These are phyloP conservation scores for Bambusicola thoracicus DNA, from an alignment of 2,113 vertebrate species.

Conservation along the genomic window DNA sequence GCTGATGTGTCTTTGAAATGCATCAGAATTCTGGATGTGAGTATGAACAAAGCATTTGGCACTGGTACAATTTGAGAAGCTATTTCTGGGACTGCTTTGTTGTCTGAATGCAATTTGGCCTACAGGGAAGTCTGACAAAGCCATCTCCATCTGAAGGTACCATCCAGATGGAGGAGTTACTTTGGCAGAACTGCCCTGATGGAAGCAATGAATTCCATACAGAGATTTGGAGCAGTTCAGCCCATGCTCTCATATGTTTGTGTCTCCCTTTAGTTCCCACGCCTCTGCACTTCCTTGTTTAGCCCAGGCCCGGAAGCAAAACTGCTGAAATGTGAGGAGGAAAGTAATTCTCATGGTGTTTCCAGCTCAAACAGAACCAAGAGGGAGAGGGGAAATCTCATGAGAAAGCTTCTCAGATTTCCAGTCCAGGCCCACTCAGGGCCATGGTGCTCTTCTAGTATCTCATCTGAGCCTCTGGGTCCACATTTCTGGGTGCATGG, in stretches of 20 bases:
- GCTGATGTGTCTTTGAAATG: neutral
- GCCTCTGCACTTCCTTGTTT: constrained; percentile 72
- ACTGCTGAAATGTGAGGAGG: constrained; percentile 61
- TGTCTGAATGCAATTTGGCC: neutral
- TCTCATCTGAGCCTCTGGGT: neutral
- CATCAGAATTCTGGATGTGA: neutral
- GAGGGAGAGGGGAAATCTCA: constrained; percentile 59
- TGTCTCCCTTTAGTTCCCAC: constrained; percentile 65
- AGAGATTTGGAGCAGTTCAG: constrained; percentile 6
- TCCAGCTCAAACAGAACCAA: constrained; percentile 59
- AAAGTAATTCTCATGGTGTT: constrained; percentile 69
- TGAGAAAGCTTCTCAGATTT: constrained; percentile 52
- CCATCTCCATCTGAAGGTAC: neutral
- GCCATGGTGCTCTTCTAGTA: neutral
- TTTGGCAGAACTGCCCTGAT: neutral
- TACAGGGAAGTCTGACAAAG: neutral
- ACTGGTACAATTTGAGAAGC: neutral
- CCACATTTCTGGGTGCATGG: neutral
- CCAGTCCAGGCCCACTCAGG: neutral
- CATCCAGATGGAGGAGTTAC: neutral
- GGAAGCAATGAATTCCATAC: neutral
- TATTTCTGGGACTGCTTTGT: neutral
- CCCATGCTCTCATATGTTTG: constrained; percentile 22
- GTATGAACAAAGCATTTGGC: neutral
- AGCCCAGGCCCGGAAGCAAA: constrained; percentile 70